Evolutionary conservation across 2,797 vertebrate genomes (phyloP).

Genomic region (Syncerus caffer): DNA sequence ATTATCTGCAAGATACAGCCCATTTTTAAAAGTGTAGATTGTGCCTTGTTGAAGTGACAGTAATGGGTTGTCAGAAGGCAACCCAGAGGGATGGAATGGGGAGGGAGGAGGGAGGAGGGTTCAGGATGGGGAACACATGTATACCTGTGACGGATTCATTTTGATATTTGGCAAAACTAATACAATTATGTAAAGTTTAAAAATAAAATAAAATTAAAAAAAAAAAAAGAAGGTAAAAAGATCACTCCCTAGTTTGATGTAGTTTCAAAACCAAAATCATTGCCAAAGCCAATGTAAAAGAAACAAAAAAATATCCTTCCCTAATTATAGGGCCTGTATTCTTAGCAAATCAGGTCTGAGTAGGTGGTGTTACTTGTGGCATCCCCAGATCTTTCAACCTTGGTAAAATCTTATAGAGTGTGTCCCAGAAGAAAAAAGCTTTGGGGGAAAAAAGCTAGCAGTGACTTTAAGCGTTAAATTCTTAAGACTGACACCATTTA

Average conservation of each 20-base stretch:
- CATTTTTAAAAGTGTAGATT: background rate
- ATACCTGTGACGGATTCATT: too few relatives aligned
- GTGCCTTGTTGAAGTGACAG: constrained; percentile 10
- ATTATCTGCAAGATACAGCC: background rate
- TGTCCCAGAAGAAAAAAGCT: background rate
- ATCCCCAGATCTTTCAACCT: background rate
- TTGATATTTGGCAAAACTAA: too few relatives aligned
- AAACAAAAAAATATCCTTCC: background rate
- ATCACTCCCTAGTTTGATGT: background rate
- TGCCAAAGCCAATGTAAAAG: background rate
- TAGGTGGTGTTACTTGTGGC: background rate
- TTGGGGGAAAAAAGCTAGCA: background rate
- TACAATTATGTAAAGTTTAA: too few relatives aligned
- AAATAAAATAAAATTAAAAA: too few relatives aligned
- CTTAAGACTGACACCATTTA: background rate
- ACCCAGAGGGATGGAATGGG: too few relatives aligned
- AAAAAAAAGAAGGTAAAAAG: too few relatives aligned
- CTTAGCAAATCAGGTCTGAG: constrained; percentile 2
- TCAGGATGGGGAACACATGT: too few relatives aligned
- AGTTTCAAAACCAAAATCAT: background rate
- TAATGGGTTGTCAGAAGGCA: constrained; percentile 8
- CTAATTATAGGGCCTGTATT: background rate
- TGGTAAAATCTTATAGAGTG: background rate
- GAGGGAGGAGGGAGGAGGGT: too few relatives aligned
- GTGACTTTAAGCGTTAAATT: background rate